Conservation (phyloP, 2,113 vertebrate genomes). For the Cavia porcellus region DNA sequence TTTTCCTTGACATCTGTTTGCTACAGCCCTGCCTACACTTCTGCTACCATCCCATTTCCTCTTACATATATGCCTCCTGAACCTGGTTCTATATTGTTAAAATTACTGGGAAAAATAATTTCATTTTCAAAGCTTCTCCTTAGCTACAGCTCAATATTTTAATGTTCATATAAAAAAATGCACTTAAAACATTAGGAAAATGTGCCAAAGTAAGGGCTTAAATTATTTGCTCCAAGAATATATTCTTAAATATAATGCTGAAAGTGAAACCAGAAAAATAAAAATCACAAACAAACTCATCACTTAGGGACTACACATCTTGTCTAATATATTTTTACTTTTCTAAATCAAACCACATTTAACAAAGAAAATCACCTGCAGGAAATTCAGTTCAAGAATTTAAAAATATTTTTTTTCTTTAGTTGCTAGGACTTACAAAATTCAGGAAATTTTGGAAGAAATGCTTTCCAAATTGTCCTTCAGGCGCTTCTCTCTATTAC, state of each 20-base stretch:
- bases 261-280: conserved; percentile 39
- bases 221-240: conserved; percentile 3
- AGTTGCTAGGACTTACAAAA: background rate
- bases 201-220: conserved; percentile 7
- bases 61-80: background rate
- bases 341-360: conserved; percentile 64
- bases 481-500: background rate
- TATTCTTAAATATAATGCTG: conserved; percentile 25
- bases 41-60: background rate
- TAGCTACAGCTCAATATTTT: background rate
- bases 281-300: conserved; percentile 34
- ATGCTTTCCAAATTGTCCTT: background rate
- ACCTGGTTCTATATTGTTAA: conserved; percentile 5
- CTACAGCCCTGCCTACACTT: background rate
- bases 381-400: background rate
- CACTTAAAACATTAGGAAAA: conserved; percentile 29
- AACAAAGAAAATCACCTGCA: background rate
- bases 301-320: background rate
- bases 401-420: conserved; percentile 5
- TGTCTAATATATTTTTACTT: conserved; percentile 18
- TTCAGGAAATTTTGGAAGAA: conserved; percentile 21
- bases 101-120: conserved; percentile 17
- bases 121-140: conserved; percentile 17
- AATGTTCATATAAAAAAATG: conserved; percentile 28
- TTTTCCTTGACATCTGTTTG: background rate